These are phyloP conservation scores for Melinaea marsaeus DNA, from an alignment of 2,888 invertebrate genomes.

Conservation along the genomic window DNA sequence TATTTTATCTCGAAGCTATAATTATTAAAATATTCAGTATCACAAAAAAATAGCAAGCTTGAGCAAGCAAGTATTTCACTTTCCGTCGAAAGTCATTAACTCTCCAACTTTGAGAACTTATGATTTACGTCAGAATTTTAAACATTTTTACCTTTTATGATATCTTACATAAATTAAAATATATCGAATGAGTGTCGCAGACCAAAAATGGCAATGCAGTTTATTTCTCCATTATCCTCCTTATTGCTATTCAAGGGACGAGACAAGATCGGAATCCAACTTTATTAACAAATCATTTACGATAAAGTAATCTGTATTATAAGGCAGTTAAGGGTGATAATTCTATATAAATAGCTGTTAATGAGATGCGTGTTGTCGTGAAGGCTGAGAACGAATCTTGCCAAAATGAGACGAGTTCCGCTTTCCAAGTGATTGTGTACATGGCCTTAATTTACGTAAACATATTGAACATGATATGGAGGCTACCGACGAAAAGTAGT, in stretches of 20 bases:
- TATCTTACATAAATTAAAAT: too few species aligned
- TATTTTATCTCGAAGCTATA: too few species aligned
- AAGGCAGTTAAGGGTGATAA: not conserved
- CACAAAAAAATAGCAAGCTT: too few species aligned
- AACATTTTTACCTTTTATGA: too few species aligned
- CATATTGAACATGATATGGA: not conserved
- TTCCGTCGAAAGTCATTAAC: too few species aligned
- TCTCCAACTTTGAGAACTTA: too few species aligned
- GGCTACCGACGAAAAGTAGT: not conserved
- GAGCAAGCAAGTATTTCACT: too few species aligned
- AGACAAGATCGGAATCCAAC: slow-evolving; percentile 16
- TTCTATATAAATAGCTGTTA: not conserved
- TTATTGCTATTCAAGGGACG: slow-evolving; percentile 26
- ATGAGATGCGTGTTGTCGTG: slow-evolving; percentile 23
- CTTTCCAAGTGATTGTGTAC: slow-evolving; percentile 20
- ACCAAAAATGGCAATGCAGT: slow-evolving; percentile 20
- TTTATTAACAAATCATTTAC: not conserved
- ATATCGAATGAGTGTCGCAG: too few species aligned
- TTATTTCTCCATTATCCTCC: slow-evolving; percentile 22
- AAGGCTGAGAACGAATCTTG: slow-evolving; percentile 27
- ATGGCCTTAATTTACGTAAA: slow-evolving; percentile 5
- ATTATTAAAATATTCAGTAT: too few species aligned
- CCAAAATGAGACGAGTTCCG: slow-evolving; percentile 23
- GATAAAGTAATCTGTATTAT: slow-evolving; percentile 3
- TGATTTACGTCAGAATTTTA: too few species aligned